Percentiles rank a stretch among this genome's conserved stretches.
phyloP scores from a whole-genome alignment of 2,797 vertebrate genomes.

The Chelmon rostratus region DNA sequence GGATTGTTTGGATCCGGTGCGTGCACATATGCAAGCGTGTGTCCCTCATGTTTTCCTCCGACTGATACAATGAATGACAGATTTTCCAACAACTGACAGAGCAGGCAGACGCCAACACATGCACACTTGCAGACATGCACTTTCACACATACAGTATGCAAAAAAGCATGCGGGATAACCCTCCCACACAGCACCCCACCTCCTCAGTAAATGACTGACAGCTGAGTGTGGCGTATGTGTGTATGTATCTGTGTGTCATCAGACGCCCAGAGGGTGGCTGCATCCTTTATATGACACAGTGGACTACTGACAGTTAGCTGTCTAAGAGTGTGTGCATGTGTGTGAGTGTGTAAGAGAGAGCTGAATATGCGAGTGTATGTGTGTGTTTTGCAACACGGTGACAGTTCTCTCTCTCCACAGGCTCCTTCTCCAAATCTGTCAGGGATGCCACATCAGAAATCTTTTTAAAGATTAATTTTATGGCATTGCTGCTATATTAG shows the following conservation, averaged over 20 bases:
- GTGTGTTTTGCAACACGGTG: constrained; percentile 48
- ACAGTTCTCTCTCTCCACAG: constrained; percentile 71
- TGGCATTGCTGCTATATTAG: constrained; percentile 75
- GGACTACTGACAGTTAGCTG: constrained; percentile 73
- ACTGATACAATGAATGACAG: constrained; percentile 48
- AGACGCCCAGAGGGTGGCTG: constrained; percentile 62
- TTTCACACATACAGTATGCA: constrained; percentile 47
- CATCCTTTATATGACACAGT: constrained; percentile 72
- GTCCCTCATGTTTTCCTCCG: constrained; percentile 27
- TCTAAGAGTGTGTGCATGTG: constrained; percentile 46
- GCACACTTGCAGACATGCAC: constrained; percentile 4
- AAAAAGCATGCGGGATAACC: constrained; percentile 48
- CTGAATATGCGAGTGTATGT: constrained; percentile 33
- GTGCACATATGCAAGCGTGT: background rate
- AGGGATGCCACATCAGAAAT: constrained; percentile 75
- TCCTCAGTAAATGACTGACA: constrained; percentile 64
- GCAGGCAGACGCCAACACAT: constrained; percentile 24
- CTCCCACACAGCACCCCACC: constrained; percentile 32
- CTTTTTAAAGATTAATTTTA: constrained; percentile 75
- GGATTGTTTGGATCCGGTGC: constrained; percentile 28
- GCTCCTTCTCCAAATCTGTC: constrained; percentile 72
- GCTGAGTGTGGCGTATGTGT: constrained; percentile 49
- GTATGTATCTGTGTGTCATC: constrained; percentile 59
- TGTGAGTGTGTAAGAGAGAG: constrained; percentile 19
- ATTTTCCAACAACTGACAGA: constrained; percentile 20